Conservation (phyloP, 1,140 invertebrate genomes). For the Bombus picipes region DNA sequence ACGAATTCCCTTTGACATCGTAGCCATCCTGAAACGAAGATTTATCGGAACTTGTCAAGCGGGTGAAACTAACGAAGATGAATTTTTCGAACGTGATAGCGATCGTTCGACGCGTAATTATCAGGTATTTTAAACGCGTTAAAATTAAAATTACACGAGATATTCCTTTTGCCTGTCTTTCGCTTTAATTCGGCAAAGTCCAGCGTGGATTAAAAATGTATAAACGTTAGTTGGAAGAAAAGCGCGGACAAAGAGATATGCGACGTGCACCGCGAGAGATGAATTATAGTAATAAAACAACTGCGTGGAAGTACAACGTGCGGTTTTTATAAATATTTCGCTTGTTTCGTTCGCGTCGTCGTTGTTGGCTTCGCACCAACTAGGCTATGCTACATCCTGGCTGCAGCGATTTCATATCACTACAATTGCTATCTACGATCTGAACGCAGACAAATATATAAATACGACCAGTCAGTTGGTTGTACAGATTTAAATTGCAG, state of each 20-base stretch:
- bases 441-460: conserved; percentile 68
- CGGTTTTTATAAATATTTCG: conserved; percentile 76
- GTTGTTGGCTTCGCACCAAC: conserved; percentile 74
- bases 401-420: conserved; percentile 53
- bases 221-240: conserved; percentile 64
- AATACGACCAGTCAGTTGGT: conserved; percentile 15
- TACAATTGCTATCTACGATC: conserved; percentile 69
- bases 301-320: conserved; percentile 68
- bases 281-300: conserved; percentile 75
- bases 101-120: neutral
- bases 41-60: neutral
- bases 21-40: neutral
- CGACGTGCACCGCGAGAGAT: conserved; percentile 63
- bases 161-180: neutral
- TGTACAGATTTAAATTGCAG: conserved; percentile 1
- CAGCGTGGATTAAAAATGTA: conserved; percentile 42
- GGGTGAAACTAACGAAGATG: too few species aligned
- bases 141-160: neutral
- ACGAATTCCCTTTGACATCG: neutral
- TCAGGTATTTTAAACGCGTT: neutral
- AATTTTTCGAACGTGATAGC: too few species aligned
- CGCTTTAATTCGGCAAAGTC: neutral
- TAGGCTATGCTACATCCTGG: conserved; percentile 45
- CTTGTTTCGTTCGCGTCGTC: conserved; percentile 73
- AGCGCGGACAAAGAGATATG: conserved; percentile 64